A percentile compares a stretch with the other conserved stretches of the same genome.
These are phyloP conservation scores for Acanthosoma haemorrhoidale DNA, from an alignment of 2,888 invertebrate genomes.

Conservation along the genomic window DNA sequence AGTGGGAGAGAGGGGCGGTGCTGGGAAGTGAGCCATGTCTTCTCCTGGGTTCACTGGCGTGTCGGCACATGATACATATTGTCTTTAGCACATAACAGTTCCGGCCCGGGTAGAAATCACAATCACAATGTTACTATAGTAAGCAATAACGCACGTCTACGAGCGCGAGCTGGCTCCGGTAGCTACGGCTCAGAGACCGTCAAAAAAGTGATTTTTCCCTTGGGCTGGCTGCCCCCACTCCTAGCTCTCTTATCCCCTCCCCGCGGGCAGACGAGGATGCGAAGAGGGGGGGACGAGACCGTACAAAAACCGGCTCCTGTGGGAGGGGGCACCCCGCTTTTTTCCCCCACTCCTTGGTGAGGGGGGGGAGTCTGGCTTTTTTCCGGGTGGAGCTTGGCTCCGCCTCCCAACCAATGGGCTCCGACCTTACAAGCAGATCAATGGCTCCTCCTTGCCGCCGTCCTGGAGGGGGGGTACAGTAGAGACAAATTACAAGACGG, in stretches of 20 bases:
- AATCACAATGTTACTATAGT: background rate
- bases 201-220: constrained; percentile 39
- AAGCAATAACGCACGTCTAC: constrained; percentile 6
- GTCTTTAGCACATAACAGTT: constrained; percentile 9
- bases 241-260: constrained; percentile 21
- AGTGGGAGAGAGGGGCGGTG: constrained; percentile 36
- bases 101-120: constrained; percentile 4
- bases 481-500: constrained; percentile 39
- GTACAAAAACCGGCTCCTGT: background rate
- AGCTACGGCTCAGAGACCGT: constrained; percentile 32
- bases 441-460: constrained; percentile 34
- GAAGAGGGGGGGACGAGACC: background rate
- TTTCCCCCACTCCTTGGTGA: constrained; percentile 24
- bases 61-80: constrained; percentile 38
- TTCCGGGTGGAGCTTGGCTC: constrained; percentile 27
- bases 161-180: constrained; percentile 32
- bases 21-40: constrained; percentile 38
- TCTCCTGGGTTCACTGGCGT: constrained; percentile 27
- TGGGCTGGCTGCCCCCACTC: constrained; percentile 23
- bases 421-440: constrained; percentile 33
- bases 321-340: constrained; percentile 23
- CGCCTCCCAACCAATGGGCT: constrained; percentile 38
- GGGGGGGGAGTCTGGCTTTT: constrained; percentile 23
- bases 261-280: background rate
- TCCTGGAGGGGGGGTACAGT: constrained; percentile 12